Evolutionary conservation across 2,113 vertebrate genomes (phyloP), one percentile per base, ranked within the genome.

Genomic region (Antechinus flavipes): DNA sequence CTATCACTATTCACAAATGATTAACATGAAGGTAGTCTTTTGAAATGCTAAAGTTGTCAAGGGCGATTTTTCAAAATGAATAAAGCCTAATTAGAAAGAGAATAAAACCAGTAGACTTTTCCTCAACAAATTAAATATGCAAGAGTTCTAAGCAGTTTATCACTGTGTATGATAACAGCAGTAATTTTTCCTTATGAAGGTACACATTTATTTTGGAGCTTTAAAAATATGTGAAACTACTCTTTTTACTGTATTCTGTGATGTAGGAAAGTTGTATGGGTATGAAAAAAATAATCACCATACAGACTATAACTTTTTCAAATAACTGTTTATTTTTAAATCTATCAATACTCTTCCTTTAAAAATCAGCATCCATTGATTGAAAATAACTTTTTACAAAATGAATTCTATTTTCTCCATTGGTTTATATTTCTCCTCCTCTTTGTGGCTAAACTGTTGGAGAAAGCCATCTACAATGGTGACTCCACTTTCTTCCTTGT

Each of bases 31-130:
- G 68, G 5, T 35, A 42, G n/a, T 42, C 68, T 84, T 84, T 42
- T 4, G 6, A 84, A 84, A 84, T 84, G 68, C n/a, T 84, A 42
- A 42, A 42, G 6, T 23, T 84, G 68, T 84, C 68, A 84, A 84
- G 68, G 68, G 68, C 42, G 68, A 84, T 84, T 84, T 84, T 84
- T 84, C 68, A 84, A 84, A 84, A 84, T 84, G 68, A 84, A 84
- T 84, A 84, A 84, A 84, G 16, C 19, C n/a, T 84, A 84, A 84
- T 42, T 84, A 84, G 68, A 84, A 42, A 84, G 68, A 84, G 68
- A 84, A 84, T 84, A 84, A 84, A 84, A 84, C 35, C 35, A 84
- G 42, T 42, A 84, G 68, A 84, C 68, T 84, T 84, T 16, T 84
- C 16, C n/a, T 84, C n/a, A 84, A 84, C 68, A 84, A 84, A 84